Evolutionary conservation across 2,797 vertebrate genomes (phyloP).

Genomic region (Bovichtus variegatus): DNA sequence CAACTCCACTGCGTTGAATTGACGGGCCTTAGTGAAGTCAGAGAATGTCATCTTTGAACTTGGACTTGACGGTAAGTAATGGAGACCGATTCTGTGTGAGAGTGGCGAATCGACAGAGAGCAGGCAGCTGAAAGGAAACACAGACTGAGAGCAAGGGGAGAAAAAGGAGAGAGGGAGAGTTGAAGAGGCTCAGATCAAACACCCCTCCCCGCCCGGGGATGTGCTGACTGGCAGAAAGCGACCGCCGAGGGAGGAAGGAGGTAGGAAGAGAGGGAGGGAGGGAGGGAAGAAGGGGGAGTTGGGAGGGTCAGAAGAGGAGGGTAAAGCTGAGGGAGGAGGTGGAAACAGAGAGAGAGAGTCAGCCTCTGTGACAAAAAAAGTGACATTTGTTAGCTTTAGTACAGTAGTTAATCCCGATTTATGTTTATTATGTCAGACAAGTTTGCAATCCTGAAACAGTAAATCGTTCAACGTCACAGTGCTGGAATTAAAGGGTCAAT

Average conservation of each 20-base stretch:
- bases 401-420: neutral
- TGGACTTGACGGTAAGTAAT: conserved; percentile 69
- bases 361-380: conserved; percentile 34
- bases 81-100: conserved; percentile 54
- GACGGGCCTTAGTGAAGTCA: conserved; percentile 59
- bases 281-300: conserved; percentile 11
- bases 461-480: neutral
- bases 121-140: conserved; percentile 57
- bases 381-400: conserved; percentile 52
- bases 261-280: conserved; percentile 28
- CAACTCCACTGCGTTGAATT: conserved; percentile 41
- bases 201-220: conserved; percentile 54
- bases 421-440: neutral
- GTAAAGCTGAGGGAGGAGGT: conserved; percentile 31
- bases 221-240: conserved; percentile 82
- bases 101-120: conserved; percentile 54
- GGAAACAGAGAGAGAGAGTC: conserved; percentile 24
- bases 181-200: conserved; percentile 65
- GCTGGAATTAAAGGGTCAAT: neutral
- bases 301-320: conserved; percentile 58
- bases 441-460: neutral
- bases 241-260: conserved; percentile 59
- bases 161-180: conserved; percentile 31
- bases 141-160: conserved; percentile 35
- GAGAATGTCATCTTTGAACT: conserved; percentile 72